phyloP scores from a whole-genome alignment of 2,888 invertebrate genomes.

The Pediacus dermestoides region DNA sequence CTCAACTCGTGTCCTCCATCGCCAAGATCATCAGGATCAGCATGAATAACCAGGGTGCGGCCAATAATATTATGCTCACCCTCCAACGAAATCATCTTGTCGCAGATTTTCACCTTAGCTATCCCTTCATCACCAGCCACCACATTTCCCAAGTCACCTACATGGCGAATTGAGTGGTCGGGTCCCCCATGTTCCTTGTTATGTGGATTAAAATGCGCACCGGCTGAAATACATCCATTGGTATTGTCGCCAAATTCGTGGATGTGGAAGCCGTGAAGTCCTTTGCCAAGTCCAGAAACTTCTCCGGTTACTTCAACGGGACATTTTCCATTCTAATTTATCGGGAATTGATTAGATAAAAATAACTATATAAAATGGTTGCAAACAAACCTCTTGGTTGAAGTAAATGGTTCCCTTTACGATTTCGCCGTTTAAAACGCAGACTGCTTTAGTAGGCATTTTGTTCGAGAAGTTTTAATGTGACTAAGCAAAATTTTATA shows the following conservation, averaged over 20 bases:
- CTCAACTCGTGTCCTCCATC: constrained; percentile 88
- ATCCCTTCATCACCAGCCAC: constrained; percentile 60
- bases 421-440: constrained; percentile 77
- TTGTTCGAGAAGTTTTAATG: constrained; percentile 22
- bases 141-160: constrained; percentile 78
- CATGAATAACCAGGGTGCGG: constrained; percentile 85
- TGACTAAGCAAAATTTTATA: constrained; percentile 13
- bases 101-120: constrained; percentile 63
- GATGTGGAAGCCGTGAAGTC: constrained; percentile 87
- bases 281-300: constrained; percentile 72
- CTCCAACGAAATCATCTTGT: constrained; percentile 61
- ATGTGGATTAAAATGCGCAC: constrained; percentile 87
- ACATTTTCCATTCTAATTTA: constrained; percentile 47
- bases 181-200: constrained; percentile 83
- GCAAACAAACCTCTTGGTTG: constrained; percentile 61
- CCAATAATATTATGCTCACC: constrained; percentile 79
- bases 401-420: constrained; percentile 80
- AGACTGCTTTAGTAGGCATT: constrained; percentile 75
- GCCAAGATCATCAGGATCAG: constrained; percentile 92
- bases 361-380: constrained; percentile 30
- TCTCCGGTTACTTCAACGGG: constrained; percentile 78
- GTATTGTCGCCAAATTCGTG: constrained; percentile 97
- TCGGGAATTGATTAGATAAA: neutral
- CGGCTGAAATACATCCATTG: constrained; percentile 93
- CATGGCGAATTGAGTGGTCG: constrained; percentile 67